Percentiles rank a stretch among this genome's conserved stretches.
These are phyloP conservation scores for Rambutsinella grinnellia DNA, from an alignment of 2,888 invertebrate species.

Conservation along the genomic window DNA sequence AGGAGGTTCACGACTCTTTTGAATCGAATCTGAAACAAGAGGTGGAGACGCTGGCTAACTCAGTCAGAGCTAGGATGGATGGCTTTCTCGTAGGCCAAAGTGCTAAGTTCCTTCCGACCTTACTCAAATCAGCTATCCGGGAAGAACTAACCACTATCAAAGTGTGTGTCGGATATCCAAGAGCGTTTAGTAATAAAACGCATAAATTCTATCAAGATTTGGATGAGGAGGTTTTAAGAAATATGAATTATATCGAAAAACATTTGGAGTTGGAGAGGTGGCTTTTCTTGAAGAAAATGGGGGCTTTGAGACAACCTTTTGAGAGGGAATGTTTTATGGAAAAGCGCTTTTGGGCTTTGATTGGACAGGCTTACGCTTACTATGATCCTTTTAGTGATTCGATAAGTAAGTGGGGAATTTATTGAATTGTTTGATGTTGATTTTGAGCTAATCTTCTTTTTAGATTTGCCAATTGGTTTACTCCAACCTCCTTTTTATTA, in stretches of 20 bases:
- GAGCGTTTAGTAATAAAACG: slow-evolving; percentile 30
- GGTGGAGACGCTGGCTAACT: slow-evolving; percentile 44
- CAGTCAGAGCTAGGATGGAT: slow-evolving; percentile 42
- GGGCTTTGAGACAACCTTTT: slow-evolving; percentile 43
- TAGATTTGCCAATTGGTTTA: slow-evolving; percentile 58
- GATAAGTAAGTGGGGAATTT: slow-evolving; percentile 38
- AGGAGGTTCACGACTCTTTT: slow-evolving; percentile 43
- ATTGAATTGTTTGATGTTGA: not conserved
- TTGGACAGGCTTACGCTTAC: slow-evolving; percentile 60
- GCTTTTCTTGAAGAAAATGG: slow-evolving; percentile 48
- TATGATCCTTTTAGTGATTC: slow-evolving; percentile 59
- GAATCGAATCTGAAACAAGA: slow-evolving; percentile 48
- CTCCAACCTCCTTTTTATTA: slow-evolving; percentile 57
- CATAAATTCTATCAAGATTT: slow-evolving; percentile 51
- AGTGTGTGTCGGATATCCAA: slow-evolving; percentile 56
- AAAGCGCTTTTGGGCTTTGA: slow-evolving; percentile 42
- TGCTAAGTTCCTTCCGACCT: slow-evolving; percentile 26
- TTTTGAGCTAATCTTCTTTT: not conserved
- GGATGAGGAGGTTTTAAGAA: not conserved
- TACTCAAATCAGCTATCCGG: slow-evolving; percentile 39
- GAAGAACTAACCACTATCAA: slow-evolving; percentile 42
- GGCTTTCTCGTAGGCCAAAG: slow-evolving; percentile 35
- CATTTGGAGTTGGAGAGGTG: slow-evolving; percentile 45
- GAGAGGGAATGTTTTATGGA: slow-evolving; percentile 50
- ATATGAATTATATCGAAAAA: slow-evolving; percentile 44